A percentile compares a stretch with the other conserved stretches of the same genome.
These are phyloP conservation scores for Eriosoma lanigerum DNA, from an alignment of 1,140 invertebrate genomes.

Conservation along the genomic window DNA sequence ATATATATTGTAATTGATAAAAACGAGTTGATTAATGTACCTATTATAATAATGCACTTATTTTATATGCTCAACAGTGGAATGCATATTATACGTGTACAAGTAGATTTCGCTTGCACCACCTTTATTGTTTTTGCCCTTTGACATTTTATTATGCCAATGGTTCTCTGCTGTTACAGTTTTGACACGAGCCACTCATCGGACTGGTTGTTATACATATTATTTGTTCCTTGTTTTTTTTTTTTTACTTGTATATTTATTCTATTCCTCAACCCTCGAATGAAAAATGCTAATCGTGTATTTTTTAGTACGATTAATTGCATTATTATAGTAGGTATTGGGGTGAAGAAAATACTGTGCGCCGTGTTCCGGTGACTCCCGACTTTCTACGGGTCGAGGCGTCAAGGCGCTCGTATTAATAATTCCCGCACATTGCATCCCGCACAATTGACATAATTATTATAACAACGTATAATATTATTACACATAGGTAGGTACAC, in stretches of 20 bases:
- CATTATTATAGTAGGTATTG: background rate
- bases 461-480: background rate
- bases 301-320: constrained; percentile 14
- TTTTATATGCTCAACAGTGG: background rate
- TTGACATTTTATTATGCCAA: constrained; percentile 4
- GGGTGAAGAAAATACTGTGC: background rate
- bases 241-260: background rate
- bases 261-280: background rate
- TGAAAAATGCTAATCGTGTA: constrained; percentile 25
- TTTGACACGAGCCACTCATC: constrained; percentile 1
- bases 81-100: background rate
- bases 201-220: no score
- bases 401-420: constrained; percentile 5
- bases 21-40: no score
- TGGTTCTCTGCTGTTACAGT: background rate
- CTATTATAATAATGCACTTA: background rate
- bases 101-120: background rate
- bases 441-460: constrained; percentile 11
- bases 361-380: background rate
- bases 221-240: background rate
- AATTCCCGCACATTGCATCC: constrained; percentile 38
- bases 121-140: constrained; percentile 26
- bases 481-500: background rate
- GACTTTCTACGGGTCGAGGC: constrained; percentile 1
- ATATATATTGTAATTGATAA: no score